Conservation (phyloP, 1,140 invertebrate species). For the Drosophila parabipectinata region DNA sequence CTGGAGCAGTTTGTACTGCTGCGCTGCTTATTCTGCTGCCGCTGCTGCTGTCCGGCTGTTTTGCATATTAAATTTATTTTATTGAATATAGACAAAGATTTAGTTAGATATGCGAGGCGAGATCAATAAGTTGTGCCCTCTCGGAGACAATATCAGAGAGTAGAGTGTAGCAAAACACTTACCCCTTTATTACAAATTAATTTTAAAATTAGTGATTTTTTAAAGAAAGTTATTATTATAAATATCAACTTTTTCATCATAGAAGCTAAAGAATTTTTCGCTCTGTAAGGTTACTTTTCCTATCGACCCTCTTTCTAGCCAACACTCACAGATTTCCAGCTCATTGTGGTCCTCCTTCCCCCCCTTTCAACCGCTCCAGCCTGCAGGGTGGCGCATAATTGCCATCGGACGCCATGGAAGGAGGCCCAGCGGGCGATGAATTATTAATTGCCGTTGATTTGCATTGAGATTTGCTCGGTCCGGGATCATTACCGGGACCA, state of each 20-base stretch:
- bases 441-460: slow-evolving; percentile 82
- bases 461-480: slow-evolving; percentile 68
- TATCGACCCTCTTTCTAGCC: slow-evolving; percentile 29
- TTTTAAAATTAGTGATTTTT: no score
- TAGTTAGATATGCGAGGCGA: slow-evolving; percentile 54
- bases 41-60: slow-evolving; percentile 49
- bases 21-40: slow-evolving; percentile 1
- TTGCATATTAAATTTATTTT: slow-evolving; percentile 83
- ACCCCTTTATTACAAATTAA: no score
- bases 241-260: no score
- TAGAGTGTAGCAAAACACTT: no score
- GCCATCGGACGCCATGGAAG: slow-evolving; percentile 53
- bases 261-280: no score
- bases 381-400: slow-evolving; percentile 52
- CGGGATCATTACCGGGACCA: slow-evolving; percentile 59
- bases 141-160: no score
- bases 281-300: neutral
- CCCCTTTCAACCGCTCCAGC: slow-evolving; percentile 1
- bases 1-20: slow-evolving; percentile 48
- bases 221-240: no score
- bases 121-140: slow-evolving; percentile 19
- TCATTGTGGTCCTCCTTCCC: slow-evolving; percentile 27
- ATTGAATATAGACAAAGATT: slow-evolving; percentile 69
- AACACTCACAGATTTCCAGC: slow-evolving; percentile 18
- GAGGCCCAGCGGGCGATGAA: slow-evolving; percentile 74